Percentiles rank a stretch among this genome's conserved stretches.
These are phyloP conservation scores for Euplexia lucipara DNA, from an alignment of 2,888 invertebrate genomes.

Conservation along the genomic window DNA sequence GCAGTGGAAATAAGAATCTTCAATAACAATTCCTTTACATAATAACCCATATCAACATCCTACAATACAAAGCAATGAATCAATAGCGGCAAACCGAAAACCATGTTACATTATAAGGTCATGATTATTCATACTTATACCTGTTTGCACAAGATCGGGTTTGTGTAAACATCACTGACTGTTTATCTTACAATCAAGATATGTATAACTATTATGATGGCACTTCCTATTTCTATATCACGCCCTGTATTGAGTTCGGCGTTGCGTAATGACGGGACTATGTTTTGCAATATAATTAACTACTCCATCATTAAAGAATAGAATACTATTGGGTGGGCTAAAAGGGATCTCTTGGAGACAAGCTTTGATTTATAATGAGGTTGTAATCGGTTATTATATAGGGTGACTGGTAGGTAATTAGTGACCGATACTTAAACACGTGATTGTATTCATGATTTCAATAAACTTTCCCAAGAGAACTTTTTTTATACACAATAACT, in stretches of 20 bases:
- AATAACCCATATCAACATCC: neutral
- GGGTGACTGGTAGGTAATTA: too few species aligned
- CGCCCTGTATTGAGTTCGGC: neutral
- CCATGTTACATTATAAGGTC: conserved; percentile 25
- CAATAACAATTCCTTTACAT: neutral
- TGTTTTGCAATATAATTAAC: neutral
- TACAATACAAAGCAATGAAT: conserved; percentile 24
- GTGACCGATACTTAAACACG: too few species aligned
- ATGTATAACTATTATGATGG: conserved; percentile 23
- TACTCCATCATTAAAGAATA: neutral
- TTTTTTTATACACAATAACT: too few species aligned
- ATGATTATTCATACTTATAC: conserved; percentile 63
- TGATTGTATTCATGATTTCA: too few species aligned
- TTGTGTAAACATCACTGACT: conserved; percentile 49
- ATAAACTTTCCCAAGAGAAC: too few species aligned
- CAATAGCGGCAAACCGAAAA: conserved; percentile 30
- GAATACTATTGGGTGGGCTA: too few species aligned
- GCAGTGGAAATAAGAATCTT: neutral
- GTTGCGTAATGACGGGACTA: conserved; percentile 14
- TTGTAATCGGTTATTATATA: too few species aligned
- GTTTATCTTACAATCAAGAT: conserved; percentile 54
- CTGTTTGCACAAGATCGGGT: conserved; percentile 53
- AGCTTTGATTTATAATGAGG: too few species aligned
- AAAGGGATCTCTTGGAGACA: too few species aligned
- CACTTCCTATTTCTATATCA: conserved; percentile 21